phyloP scores from a whole-genome alignment of 2,797 vertebrate genomes.

The Hippocampus kuda region DNA sequence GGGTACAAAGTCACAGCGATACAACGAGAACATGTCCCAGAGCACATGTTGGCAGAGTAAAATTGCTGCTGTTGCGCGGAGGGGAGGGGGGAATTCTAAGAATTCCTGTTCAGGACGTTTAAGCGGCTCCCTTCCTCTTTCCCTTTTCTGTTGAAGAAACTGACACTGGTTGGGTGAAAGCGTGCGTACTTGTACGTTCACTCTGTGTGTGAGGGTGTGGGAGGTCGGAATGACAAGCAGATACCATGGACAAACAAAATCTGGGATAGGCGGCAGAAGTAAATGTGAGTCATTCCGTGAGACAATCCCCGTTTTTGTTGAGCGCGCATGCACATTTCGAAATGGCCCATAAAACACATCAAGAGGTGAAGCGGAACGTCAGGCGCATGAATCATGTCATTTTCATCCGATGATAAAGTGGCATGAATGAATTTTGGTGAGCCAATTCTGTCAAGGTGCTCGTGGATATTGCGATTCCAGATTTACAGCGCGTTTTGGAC shows the following conservation, averaged over 20 bases:
- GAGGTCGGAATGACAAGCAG: conserved; percentile 17
- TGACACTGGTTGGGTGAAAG: neutral
- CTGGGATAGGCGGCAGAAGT: conserved; percentile 24
- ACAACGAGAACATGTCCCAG: conserved; percentile 65
- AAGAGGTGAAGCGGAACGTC: neutral
- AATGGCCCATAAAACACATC: neutral
- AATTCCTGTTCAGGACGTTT: neutral
- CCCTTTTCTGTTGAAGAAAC: neutral
- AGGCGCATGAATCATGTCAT: neutral
- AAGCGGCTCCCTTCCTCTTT: neutral
- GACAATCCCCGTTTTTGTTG: conserved; percentile 14
- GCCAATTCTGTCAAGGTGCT: neutral
- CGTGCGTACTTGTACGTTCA: neutral
- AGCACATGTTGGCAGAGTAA: conserved; percentile 61
- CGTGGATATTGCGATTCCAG: neutral
- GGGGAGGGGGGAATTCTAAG: neutral
- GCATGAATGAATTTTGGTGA: neutral
- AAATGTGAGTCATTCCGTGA: conserved; percentile 26
- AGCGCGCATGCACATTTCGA: neutral
- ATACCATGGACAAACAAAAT: conserved; percentile 38
- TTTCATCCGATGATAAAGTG: neutral
- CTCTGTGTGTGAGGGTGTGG: conserved; percentile 18
- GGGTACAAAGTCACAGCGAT: conserved; percentile 64
- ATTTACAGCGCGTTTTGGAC: neutral
- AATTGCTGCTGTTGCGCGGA: neutral